These are phyloP conservation scores for Daubentonia madagascariensis DNA, from an alignment of 2,113 vertebrate species.

Conservation along the genomic window DNA sequence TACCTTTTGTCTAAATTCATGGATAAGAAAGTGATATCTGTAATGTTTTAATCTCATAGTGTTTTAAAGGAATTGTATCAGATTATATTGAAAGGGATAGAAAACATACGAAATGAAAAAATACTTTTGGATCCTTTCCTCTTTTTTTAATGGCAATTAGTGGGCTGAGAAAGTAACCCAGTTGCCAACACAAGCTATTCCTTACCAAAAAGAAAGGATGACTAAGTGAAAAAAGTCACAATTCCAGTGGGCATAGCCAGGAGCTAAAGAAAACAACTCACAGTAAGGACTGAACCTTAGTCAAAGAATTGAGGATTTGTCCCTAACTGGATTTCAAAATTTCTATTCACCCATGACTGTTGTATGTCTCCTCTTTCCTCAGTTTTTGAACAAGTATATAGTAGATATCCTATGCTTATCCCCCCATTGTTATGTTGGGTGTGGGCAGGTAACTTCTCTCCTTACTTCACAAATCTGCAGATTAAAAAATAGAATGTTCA, in stretches of 20 bases:
- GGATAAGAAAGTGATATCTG: neutral
- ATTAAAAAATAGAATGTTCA: neutral
- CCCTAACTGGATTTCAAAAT: neutral
- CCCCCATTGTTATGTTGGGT: neutral
- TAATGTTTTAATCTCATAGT: neutral
- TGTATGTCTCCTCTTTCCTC: neutral
- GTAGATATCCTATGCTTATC: neutral
- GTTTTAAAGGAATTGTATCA: neutral
- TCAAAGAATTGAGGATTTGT: neutral
- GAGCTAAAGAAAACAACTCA: neutral
- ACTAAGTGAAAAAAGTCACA: neutral
- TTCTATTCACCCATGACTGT: neutral
- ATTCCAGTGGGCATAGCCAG: neutral
- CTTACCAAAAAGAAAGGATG: neutral
- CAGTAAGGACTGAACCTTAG: neutral
- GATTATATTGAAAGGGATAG: neutral
- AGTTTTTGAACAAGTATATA: neutral
- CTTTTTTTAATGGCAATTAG: neutral
- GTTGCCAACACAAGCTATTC: neutral
- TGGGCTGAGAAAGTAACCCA: neutral
- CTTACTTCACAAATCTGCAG: neutral
- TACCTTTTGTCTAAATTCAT: neutral
- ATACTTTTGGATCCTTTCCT: neutral
- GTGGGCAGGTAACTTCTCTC: neutral
- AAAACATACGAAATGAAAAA: neutral